These are phyloP conservation scores for Drosophila vallismaia DNA, from an alignment of 2,888 invertebrate species.

Conservation along the genomic window DNA sequence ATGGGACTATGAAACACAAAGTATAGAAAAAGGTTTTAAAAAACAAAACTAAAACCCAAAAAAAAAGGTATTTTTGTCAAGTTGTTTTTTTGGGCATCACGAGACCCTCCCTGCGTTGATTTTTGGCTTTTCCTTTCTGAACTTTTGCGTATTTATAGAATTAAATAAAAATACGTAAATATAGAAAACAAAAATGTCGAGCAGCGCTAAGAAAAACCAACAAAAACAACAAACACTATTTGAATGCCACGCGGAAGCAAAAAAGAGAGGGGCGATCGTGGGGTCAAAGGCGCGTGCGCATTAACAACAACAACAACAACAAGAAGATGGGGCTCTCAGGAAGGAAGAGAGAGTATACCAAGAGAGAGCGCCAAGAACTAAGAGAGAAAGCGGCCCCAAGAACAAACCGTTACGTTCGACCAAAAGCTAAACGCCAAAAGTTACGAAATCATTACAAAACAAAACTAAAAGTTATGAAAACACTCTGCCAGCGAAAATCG, in stretches of 20 bases:
- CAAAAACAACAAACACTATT: conserved; percentile 52
- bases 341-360: too few relatives aligned
- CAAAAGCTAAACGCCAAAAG: conserved; percentile 44
- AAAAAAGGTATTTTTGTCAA: neutral
- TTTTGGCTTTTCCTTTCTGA: conserved; percentile 25
- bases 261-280: conserved; percentile 21
- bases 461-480: conserved; percentile 50
- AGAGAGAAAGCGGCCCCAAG: conserved; percentile 13
- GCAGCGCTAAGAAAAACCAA: conserved; percentile 48
- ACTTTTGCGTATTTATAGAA: conserved; percentile 65
- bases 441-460: conserved; percentile 82
- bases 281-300: conserved; percentile 45
- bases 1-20: too few relatives aligned
- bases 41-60: too few relatives aligned
- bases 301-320: conserved; percentile 28
- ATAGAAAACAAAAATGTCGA: conserved; percentile 61
- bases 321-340: conserved; percentile 5
- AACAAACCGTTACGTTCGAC: conserved; percentile 58
- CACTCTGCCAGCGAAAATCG: conserved; percentile 6
- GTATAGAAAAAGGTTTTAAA: too few relatives aligned
- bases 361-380: conserved; percentile 1
- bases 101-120: conserved; percentile 59
- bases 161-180: conserved; percentile 66
- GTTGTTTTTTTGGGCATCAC: conserved; percentile 61
- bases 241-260: conserved; percentile 71